Conservation (phyloP, 2,888 invertebrate species). For the Dusona sp. region DNA sequence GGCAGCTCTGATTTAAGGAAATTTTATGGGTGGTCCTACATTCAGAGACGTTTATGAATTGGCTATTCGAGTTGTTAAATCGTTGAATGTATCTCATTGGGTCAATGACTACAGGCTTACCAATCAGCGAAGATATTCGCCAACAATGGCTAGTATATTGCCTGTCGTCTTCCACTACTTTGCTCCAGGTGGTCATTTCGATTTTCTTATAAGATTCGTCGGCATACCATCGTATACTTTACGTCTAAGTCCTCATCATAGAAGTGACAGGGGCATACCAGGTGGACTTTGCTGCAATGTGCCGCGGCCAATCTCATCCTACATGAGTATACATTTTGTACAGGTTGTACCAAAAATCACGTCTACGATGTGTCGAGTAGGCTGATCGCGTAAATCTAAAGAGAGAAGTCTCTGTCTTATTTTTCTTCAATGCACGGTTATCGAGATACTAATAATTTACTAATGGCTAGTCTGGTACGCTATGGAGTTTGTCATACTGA, state of each 20-base stretch:
- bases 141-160: conserved; percentile 15
- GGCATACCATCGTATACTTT: background rate
- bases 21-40: conserved; percentile 3
- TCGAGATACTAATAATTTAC: background rate
- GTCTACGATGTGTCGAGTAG: background rate
- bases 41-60: conserved; percentile 10
- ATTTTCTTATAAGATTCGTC: conserved; percentile 24
- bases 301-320: conserved; percentile 35
- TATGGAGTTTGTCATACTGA: background rate
- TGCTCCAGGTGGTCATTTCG: conserved; percentile 38
- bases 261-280: conserved; percentile 29
- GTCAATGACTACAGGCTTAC: conserved; percentile 31
- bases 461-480: too few relatives aligned
- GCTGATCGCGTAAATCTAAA: background rate
- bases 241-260: conserved; percentile 14
- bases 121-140: conserved; percentile 13
- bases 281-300: conserved; percentile 32
- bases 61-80: background rate
- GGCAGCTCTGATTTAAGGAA: background rate
- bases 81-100: conserved; percentile 18
- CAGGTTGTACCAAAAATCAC: background rate
- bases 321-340: background rate
- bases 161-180: conserved; percentile 5
- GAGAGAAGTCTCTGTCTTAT: background rate
- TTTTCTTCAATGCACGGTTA: background rate